Percentiles rank a stretch among this genome's conserved stretches.
Conservation (phyloP, 2,113 vertebrate species). For the Upupa epops region DNA sequence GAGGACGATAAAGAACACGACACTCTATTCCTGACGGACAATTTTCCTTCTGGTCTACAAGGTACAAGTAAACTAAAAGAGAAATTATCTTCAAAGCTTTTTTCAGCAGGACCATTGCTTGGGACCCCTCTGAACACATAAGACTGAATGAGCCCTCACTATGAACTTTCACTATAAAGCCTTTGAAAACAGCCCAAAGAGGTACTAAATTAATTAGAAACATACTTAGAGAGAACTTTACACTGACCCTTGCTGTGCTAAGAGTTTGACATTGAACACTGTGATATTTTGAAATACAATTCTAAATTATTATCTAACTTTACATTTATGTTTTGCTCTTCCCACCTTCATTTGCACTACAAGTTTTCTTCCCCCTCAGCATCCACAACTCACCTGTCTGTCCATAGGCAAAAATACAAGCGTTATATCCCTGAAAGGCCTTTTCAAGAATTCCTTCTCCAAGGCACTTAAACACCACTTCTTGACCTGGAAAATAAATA, state of each 20-base stretch:
- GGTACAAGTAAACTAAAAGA: not conserved
- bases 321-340: not conserved
- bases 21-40: not conserved
- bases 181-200: not conserved
- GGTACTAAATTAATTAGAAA: not conserved
- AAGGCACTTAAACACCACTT: conserved; percentile 98
- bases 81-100: not conserved
- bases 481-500: conserved; percentile 86
- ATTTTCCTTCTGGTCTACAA: not conserved
- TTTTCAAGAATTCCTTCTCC: conserved; percentile 99
- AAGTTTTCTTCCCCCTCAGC: not conserved
- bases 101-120: not conserved
- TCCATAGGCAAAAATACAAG: conserved; percentile 99
- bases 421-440: conserved; percentile 99
- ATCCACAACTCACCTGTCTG: conserved; percentile 86
- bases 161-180: not conserved
- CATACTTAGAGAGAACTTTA: not conserved
- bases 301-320: not conserved
- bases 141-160: not conserved
- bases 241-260: not conserved
- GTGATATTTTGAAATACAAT: not conserved
- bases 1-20: not conserved
- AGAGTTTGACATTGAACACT: not conserved
- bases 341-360: not conserved
- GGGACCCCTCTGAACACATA: not conserved